Percentiles rank a stretch among this genome's conserved stretches.
phyloP scores from a whole-genome alignment of 2,797 vertebrate species.

The Gymnoscopelus braueri region DNA sequence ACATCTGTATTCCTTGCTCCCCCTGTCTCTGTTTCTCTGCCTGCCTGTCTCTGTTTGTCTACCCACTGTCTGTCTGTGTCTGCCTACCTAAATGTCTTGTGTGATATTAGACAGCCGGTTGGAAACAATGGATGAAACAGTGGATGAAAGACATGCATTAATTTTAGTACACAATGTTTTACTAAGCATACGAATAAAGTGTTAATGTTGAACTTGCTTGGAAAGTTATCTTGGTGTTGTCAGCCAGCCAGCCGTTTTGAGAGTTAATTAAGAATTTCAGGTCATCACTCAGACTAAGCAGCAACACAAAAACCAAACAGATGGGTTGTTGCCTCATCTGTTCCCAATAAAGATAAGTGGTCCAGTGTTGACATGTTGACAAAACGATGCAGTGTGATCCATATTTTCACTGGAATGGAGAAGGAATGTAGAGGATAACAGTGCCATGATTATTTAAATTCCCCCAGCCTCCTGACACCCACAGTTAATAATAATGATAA shows the following conservation, averaged over 20 bases:
- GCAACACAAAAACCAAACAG: too few relatives aligned
- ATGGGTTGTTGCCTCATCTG: constrained; percentile 31
- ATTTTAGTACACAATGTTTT: too few relatives aligned
- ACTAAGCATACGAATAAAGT: too few relatives aligned
- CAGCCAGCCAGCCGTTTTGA: too few relatives aligned
- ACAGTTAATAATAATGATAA: constrained; percentile 10
- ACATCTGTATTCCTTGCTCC: neutral
- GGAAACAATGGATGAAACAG: too few relatives aligned
- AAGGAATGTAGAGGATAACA: constrained; percentile 11
- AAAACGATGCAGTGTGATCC: constrained; percentile 6
- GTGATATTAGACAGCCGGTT: too few relatives aligned
- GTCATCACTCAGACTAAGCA: too few relatives aligned
- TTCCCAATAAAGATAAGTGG: constrained; percentile 27
- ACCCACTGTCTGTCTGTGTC: neutral
- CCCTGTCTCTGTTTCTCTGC: neutral
- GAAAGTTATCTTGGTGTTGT: too few relatives aligned
- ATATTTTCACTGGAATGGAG: constrained; percentile 4
- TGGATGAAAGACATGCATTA: neutral
- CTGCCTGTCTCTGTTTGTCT: neutral
- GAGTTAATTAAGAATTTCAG: too few relatives aligned
- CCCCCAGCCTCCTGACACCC: constrained; percentile 16
- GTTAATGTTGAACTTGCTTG: too few relatives aligned
- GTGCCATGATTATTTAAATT: constrained; percentile 21
- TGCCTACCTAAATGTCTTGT: too few relatives aligned
- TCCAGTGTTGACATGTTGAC: constrained; percentile 19